Evolutionary conservation across 2,797 vertebrate species (phyloP), one percentile per base, ranked within the genome.

Genomic region (Poecilia gillii): DNA sequence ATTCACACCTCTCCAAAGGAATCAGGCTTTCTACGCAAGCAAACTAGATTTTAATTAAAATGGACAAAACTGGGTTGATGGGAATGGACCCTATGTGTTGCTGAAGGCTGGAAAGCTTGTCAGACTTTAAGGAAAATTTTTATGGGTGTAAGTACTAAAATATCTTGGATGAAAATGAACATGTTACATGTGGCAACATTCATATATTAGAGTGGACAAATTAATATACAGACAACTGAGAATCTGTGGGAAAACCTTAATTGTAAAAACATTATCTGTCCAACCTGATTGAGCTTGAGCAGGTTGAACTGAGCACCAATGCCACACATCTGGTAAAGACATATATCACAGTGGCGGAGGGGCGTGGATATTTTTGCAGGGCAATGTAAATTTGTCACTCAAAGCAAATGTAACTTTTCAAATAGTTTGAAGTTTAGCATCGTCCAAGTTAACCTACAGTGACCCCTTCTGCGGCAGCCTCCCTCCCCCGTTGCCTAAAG

Each of bases 381-480:
- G 8, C 36, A 66, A 39, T 39, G 9, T 23, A 0, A 76, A 51
- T 81, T 11, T 20, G 25, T 78, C 31, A 33, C 18, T 55, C 72
- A n/a, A n/a, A 16, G 81, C 23, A 59, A 3, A 18, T 45, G 1
- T 36, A n/a, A 72, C 31, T n/a, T 16, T 51, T 11, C 36, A n/a
- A 36, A 28, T 55, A 51, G 43, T 18, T 77, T 74, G 62, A 36
- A 39, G 28, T 20, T 76, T 39, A 7, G n/a, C 70, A 77, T 75
- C 46, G 31, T 74, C 66, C 23, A 14, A 14, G 13, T 71, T 81
- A 86, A 93, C 91, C 86, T 90, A 87, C 81, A 75, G 31, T 62
- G 76, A 83, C 81, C 75, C 18, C 72, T 74, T 51, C 46, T 73
- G 64, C 76, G 73, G 72, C 23, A 33, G 64, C 68, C 23, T 81